These are phyloP conservation scores for Mylabris phalerata DNA, from an alignment of 1,140 invertebrate genomes.

Conservation along the genomic window DNA sequence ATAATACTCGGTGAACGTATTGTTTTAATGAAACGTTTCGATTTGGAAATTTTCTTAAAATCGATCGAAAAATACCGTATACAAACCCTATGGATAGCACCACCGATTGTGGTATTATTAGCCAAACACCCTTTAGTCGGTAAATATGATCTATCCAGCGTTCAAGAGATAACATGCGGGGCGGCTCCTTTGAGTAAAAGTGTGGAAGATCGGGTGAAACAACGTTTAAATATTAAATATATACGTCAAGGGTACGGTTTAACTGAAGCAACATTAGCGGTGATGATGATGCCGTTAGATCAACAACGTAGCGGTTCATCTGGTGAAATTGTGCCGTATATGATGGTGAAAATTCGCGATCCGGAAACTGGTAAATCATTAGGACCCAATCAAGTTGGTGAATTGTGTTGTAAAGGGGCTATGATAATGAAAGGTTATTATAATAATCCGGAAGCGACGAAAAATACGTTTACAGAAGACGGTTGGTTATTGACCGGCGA, in stretches of 20 bases:
- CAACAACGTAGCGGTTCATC: conserved; percentile 11
- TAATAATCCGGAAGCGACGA: conserved; percentile 54
- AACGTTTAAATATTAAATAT: background rate
- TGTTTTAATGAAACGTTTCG: conserved; percentile 47
- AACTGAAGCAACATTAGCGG: conserved; percentile 14
- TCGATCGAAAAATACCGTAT: conserved; percentile 20
- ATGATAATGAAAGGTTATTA: conserved; percentile 57
- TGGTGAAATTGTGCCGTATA: conserved; percentile 44
- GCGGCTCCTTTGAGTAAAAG: conserved; percentile 43
- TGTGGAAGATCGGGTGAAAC: conserved; percentile 20
- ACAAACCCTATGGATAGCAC: conserved; percentile 9
- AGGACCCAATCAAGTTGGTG: conserved; percentile 55
- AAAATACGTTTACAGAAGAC: conserved; percentile 54
- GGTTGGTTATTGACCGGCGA: conserved; percentile 74
- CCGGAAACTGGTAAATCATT: conserved; percentile 51
- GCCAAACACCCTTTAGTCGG: conserved; percentile 30
- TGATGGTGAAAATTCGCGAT: conserved; percentile 54
- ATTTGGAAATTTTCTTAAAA: conserved; percentile 43
- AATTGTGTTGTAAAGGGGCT: conserved; percentile 60
- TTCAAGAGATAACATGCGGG: conserved; percentile 41
- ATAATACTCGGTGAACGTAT: conserved; percentile 18
- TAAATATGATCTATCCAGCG: conserved; percentile 40
- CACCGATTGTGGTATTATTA: conserved; percentile 22
- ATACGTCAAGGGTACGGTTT: conserved; percentile 18
- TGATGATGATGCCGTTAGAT: conserved; percentile 1